Evolutionary conservation across 1,140 invertebrate genomes (phyloP).

Genomic region (Heliconius eleuchia): DNA sequence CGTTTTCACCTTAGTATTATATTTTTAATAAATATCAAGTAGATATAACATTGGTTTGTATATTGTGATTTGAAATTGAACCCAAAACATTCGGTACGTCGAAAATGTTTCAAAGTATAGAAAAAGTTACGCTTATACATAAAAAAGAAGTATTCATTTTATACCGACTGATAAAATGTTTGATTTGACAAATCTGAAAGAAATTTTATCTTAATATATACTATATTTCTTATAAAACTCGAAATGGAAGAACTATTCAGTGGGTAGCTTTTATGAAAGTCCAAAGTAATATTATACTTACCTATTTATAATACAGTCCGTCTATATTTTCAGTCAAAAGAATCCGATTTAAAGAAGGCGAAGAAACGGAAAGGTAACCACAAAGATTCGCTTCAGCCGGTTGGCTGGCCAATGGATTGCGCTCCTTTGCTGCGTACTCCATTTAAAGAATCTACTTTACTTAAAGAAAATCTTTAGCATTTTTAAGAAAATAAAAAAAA

Average conservation of each 20-base stretch:
- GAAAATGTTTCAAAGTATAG: background rate
- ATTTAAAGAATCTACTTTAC: slow-evolving; percentile 30
- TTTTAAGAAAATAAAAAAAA: slow-evolving; percentile 20
- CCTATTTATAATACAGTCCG: slow-evolving; percentile 33
- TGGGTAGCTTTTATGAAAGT: slow-evolving; percentile 21
- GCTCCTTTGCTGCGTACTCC: slow-evolving; percentile 35
- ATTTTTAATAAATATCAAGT: too few relatives aligned
- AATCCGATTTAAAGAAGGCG: slow-evolving; percentile 50
- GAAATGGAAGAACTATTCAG: slow-evolving; percentile 9
- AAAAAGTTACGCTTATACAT: background rate
- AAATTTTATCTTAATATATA: background rate
- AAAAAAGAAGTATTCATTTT: too few relatives aligned
- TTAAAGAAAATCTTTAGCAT: slow-evolving; percentile 25
- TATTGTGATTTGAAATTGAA: background rate
- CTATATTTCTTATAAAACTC: slow-evolving; percentile 8
- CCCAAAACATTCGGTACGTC: background rate
- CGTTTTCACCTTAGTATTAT: too few relatives aligned
- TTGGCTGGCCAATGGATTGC: slow-evolving; percentile 48
- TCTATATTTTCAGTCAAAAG: slow-evolving; percentile 46
- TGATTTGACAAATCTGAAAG: background rate
- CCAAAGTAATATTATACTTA: slow-evolving; percentile 31
- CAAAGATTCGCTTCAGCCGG: slow-evolving; percentile 52
- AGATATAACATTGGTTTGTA: too few relatives aligned
- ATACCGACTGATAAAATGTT: background rate
- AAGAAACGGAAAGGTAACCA: slow-evolving; percentile 51